These are phyloP conservation scores for Meloidogyne chitwoodi DNA, from an alignment of 1,140 invertebrate genomes.

Conservation along the genomic window DNA sequence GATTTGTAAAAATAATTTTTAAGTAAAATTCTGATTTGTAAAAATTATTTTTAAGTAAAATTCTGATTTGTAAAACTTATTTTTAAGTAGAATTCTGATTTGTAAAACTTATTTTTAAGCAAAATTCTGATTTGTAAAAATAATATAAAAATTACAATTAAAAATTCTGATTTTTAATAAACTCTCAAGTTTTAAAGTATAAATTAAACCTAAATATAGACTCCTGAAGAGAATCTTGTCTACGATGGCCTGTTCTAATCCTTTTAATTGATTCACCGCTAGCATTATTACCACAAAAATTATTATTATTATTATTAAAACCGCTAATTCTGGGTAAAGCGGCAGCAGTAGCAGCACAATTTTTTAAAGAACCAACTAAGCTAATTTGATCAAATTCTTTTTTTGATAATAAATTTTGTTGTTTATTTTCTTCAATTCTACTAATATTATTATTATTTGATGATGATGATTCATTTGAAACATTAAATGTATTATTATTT, in stretches of 20 bases:
- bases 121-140: too few relatives aligned
- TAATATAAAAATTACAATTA: too few relatives aligned
- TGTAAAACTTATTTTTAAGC: too few relatives aligned
- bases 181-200: too few relatives aligned
- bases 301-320: constrained; percentile 6
- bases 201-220: constrained; percentile 53
- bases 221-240: constrained; percentile 58
- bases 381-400: neutral
- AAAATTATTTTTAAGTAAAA: too few relatives aligned
- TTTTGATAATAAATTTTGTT: neutral
- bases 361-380: neutral
- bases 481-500: constrained; percentile 3
- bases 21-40: too few relatives aligned
- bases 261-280: constrained; percentile 43
- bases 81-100: too few relatives aligned
- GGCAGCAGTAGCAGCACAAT: neutral
- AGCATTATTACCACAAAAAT: constrained; percentile 12
- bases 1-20: too few relatives aligned
- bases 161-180: too few relatives aligned
- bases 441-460: neutral
- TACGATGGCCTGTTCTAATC: constrained; percentile 49
- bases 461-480: neutral
- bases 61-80: too few relatives aligned
- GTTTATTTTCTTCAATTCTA: neutral
- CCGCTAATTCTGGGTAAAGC: neutral